phyloP scores from a whole-genome alignment of 2,113 vertebrate species.

The Edolisoma coerulescens region DNA sequence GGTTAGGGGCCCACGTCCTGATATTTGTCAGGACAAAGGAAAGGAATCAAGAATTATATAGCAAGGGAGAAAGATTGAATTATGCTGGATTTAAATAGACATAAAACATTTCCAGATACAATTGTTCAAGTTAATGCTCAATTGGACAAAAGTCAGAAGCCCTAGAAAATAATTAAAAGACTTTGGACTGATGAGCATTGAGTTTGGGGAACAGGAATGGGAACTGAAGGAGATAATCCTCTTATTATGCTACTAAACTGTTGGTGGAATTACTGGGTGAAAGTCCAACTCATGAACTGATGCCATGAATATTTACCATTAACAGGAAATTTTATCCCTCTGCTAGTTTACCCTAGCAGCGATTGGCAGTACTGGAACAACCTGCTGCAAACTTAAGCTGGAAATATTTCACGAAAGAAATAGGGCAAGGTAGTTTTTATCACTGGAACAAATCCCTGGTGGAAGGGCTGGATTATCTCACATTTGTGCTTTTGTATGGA shows the following conservation, averaged over 20 bases:
- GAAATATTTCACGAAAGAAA: not conserved
- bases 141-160: not conserved
- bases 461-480: not conserved
- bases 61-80: not conserved
- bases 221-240: not conserved
- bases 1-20: not conserved
- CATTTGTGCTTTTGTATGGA: not conserved
- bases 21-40: not conserved
- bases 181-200: not conserved
- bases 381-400: not conserved
- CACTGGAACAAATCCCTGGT: not conserved
- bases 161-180: slow-evolving; percentile 4
- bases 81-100: not conserved
- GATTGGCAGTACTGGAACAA: not conserved
- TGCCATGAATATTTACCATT: not conserved
- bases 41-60: not conserved
- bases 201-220: not conserved
- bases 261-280: not conserved
- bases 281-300: not conserved
- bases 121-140: not conserved
- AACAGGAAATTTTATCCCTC: not conserved
- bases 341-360: not conserved
- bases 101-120: not conserved
- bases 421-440: not conserved
- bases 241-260: not conserved